Conservation (phyloP, 2,797 vertebrate genomes). For the Pangasius krempfi region DNA sequence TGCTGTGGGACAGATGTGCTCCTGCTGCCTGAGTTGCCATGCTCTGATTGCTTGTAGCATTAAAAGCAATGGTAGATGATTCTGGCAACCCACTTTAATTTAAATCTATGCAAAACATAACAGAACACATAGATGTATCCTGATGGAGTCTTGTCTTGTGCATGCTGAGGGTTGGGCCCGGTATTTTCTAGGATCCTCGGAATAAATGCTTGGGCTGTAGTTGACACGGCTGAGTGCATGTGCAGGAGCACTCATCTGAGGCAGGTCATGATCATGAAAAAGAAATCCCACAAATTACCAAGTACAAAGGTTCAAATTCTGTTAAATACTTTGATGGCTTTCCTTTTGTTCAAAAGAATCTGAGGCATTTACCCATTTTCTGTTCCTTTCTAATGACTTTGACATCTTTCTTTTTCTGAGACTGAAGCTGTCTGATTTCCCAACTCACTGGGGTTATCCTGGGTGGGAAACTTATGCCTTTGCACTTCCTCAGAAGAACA, state of each 20-base stretch:
- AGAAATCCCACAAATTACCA: conserved; percentile 29
- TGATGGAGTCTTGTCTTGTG: not conserved
- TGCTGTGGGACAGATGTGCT: conserved; percentile 43
- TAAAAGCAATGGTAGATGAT: not conserved
- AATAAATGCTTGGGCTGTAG: not conserved
- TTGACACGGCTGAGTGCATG: conserved; percentile 30
- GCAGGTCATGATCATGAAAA: conserved; percentile 47
- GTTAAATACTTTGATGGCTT: conserved; percentile 47
- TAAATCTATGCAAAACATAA: not conserved
- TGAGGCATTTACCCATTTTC: conserved; percentile 54
- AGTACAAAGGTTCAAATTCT: conserved; percentile 33
- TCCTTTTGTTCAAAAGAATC: conserved; percentile 65
- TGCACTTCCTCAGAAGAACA: not conserved
- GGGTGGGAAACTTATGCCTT: conserved; percentile 53
- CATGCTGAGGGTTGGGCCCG: not conserved
- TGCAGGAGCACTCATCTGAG: conserved; percentile 39
- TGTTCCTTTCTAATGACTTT: conserved; percentile 58
- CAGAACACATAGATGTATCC: not conserved
- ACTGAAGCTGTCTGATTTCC: conserved; percentile 44
- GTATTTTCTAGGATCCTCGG: not conserved
- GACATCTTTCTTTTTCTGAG: conserved; percentile 54
- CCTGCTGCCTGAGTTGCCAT: conserved; percentile 33
- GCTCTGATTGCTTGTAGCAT: conserved; percentile 29
- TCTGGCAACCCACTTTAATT: not conserved
- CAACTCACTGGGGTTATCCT: conserved; percentile 37